A percentile compares a stretch with the other conserved stretches of the same genome.
phyloP scores from a whole-genome alignment of 1,140 invertebrate species.

The Pogonus chalceus region DNA sequence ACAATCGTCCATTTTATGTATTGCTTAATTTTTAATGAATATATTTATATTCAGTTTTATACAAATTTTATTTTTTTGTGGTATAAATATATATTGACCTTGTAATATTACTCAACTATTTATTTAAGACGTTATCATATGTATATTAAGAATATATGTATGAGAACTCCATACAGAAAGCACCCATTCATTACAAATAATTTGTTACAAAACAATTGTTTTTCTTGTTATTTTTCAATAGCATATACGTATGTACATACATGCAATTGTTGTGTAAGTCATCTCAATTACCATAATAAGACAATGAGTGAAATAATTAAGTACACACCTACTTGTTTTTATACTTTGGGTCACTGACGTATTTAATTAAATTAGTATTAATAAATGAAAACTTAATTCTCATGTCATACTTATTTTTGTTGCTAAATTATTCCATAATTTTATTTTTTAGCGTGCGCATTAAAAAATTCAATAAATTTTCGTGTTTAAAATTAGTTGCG shows the following conservation, averaged over 20 bases:
- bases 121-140: neutral
- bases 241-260: neutral
- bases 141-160: neutral
- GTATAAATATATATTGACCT: neutral
- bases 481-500: no score
- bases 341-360: neutral
- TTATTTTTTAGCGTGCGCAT: no score
- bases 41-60: no score
- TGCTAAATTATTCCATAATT: no score
- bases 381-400: no score
- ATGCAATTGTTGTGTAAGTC: neutral
- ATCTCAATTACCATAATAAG: neutral
- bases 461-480: no score
- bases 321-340: neutral
- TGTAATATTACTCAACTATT: no score
- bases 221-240: neutral
- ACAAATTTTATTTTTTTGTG: no score
- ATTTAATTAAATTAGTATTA: neutral
- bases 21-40: no score
- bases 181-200: neutral
- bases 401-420: no score
- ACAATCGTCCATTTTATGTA: no score
- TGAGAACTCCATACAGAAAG: neutral
- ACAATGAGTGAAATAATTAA: constrained; percentile 1
- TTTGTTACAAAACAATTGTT: neutral